Conservation (phyloP, 2,888 invertebrate species). For the Drosophila engyochracea region DNA sequence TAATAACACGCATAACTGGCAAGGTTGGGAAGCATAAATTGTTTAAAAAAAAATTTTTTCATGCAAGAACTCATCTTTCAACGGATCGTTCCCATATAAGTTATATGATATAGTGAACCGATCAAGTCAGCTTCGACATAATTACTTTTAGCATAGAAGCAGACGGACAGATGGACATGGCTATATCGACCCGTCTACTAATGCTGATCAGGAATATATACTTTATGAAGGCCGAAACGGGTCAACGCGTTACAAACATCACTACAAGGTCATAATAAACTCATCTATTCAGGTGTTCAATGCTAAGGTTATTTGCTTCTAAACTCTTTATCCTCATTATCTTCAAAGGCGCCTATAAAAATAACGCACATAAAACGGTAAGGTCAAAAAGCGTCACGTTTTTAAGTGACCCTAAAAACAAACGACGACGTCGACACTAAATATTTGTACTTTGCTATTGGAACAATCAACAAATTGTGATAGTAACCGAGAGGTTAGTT, state of each 20-base stretch:
- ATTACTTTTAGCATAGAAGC: not conserved
- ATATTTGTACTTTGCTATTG: slow-evolving; percentile 35
- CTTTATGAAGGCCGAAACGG: not conserved
- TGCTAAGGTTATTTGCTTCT: not conserved
- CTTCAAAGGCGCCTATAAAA: slow-evolving; percentile 14
- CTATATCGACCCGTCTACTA: not conserved
- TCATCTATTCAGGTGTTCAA: not conserved
- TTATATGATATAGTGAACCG: not conserved
- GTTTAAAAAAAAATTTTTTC: not conserved
- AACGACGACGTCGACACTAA: slow-evolving; percentile 26
- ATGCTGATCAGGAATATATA: not conserved
- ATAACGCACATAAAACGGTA: slow-evolving; percentile 41
- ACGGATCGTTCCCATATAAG: not conserved
- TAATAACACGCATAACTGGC: not conserved
- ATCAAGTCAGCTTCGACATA: not conserved
- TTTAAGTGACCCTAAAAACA: slow-evolving; percentile 56
- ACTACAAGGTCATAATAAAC: not conserved
- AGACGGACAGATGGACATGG: not conserved
- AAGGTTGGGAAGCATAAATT: not conserved
- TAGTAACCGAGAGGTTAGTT: slow-evolving; percentile 49
- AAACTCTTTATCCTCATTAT: slow-evolving; percentile 25
- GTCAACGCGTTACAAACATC: not conserved
- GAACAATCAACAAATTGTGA: slow-evolving; percentile 49
- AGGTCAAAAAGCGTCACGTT: slow-evolving; percentile 57
- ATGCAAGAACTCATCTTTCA: not conserved